Base-by-base conservation (phyloP, 2,113 vertebrate genomes). In the Ageneiosus marmoratus region DNA sequence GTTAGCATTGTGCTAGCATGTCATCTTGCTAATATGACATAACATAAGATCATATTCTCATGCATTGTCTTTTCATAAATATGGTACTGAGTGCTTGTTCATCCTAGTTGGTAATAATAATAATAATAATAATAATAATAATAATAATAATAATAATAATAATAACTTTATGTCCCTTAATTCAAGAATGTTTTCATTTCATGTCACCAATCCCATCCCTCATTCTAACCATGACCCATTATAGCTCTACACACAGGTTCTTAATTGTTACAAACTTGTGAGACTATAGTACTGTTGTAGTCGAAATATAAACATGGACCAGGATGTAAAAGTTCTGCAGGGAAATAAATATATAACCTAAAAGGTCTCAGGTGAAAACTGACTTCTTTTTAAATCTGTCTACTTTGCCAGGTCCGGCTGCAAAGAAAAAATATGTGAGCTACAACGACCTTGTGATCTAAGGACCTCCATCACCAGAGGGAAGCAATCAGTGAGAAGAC, bases 391-490 rank as follows among this genome's bases (percentile, higher is more conserved):
- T 70, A 24, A 24, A 37, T 76, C 29, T 76, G 16, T 76, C 34
- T 87, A 32, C 69, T 63, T 50, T 55, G 46, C 74, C 90, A 99
- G 97, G 97, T 94, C 96, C 96, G 62, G 96, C 97, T 84, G 95
- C 95, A 77, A 97, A 97, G 92, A 96, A 96, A 92, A 97, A 97
- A 88, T 97, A 96, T 62, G 97, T 98, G 93, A 98, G 95, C 91
- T 98, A 97, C 93, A 97, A 96, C 87, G 96, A 98, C 93, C 94
- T 97, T 86, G 96, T 96, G 87, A 99, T 97, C 92, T 98, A 95
- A 93, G 70, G 73, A 72, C 81, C 87, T 90, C 87, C 86, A 91
- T 90, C 89, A 29, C 56, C 81, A 27, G 78, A 85, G 78, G 87
- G 87, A 91, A 89, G 84, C 86, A 93, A 94, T 92, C 90, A 72